These are phyloP conservation scores for Ceyx melanurus DNA, from an alignment of 2,113 vertebrate species.

Conservation along the genomic window DNA sequence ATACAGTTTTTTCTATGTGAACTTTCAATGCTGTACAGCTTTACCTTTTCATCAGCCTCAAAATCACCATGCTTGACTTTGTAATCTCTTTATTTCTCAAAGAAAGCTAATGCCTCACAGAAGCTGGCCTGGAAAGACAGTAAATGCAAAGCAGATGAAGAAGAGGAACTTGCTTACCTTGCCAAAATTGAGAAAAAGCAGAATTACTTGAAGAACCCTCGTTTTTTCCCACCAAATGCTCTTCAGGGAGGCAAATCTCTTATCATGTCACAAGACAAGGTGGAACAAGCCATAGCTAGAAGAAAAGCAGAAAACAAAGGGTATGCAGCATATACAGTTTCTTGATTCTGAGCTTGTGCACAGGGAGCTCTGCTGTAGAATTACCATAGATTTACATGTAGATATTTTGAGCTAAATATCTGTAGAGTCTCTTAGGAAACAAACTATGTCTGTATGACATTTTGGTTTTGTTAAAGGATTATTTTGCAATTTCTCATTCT, in stretches of 20 bases:
- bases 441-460: background rate
- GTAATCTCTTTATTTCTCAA: conserved; percentile 14
- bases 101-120: conserved; percentile 41
- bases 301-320: conserved; percentile 54
- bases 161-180: conserved; percentile 49
- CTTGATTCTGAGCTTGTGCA: background rate
- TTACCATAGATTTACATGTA: background rate
- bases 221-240: conserved; percentile 81
- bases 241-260: conserved; percentile 80
- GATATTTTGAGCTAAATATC: background rate
- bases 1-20: background rate
- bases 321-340: conserved; percentile 56
- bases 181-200: conserved; percentile 71
- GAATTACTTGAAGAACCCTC: conserved; percentile 85
- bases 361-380: background rate
- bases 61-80: background rate
- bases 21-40: background rate
- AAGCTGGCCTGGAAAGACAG: conserved; percentile 66
- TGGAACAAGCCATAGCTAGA: background rate
- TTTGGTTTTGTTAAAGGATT: background rate
- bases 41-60: background rate
- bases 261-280: conserved; percentile 68
- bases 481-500: background rate
- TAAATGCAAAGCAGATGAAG: conserved; percentile 48
- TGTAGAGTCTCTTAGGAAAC: background rate